Base-by-base conservation (phyloP, 2,113 vertebrate genomes). In the Mobula hypostoma region DNA sequence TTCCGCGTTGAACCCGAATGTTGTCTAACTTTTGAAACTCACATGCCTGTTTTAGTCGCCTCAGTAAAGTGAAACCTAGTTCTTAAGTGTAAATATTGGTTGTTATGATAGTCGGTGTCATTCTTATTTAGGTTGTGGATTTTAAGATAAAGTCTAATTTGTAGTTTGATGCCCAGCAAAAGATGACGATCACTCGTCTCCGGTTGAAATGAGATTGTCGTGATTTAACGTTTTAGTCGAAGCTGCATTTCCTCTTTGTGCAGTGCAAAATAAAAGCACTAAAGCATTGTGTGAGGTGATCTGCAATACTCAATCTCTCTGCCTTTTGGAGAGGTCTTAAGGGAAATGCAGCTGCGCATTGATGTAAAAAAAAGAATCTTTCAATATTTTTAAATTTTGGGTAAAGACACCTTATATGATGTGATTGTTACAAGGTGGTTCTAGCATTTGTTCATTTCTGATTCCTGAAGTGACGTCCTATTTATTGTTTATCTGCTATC, bases 31-130 rank as follows among this genome's bases (percentile, higher is more conserved):
- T 76, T 76, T 14, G 36, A 74, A 74, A 93, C 91, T 93, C 91
- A 93, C 91, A 93, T 93, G 91, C 21, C 91, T 74, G 70, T 24
- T 93, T 56, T 72, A 74, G 68, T 74, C 90, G 17, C 66, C 68
- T 21, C 48, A 8, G 29, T 36, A 56, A 74, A 74, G 40, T 48
- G 70, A 29, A 93, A 74, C 66, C 91, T 74, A 5, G 17, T 27
- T 1, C 70, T 74, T 2, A 74, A 48, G 72, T 48, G 68, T 56
- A 40, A 7, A 27, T 5, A 5, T 76, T 29, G 19, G 74, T 29
- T 21, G 15, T 32, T 36, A 17, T n/a, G n/a, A 90, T 5, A 3
- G 58, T 5, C 27, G 63, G 85, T 15, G 12, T 12, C 11, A 5
- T 32, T 68, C 32, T 87, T 19, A 72, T 21, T 61, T 29, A 32